Conservation (phyloP, 1,140 invertebrate genomes). For the Dreissena polymorpha region DNA sequence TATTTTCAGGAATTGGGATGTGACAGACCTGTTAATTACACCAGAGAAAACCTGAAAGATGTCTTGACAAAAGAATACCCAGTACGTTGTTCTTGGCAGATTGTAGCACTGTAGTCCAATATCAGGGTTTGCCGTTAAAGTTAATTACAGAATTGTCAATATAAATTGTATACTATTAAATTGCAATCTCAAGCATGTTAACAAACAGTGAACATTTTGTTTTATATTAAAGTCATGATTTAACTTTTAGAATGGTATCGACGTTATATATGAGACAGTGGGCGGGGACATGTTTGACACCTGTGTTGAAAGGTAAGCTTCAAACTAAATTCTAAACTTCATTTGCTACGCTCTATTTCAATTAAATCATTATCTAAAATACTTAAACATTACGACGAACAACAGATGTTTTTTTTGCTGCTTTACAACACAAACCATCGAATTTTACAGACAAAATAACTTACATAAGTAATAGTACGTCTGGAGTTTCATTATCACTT, state of each 20-base stretch:
- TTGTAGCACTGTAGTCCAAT: not conserved
- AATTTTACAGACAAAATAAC: too few species aligned
- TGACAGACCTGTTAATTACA: slow-evolving; percentile 79
- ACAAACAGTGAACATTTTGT: not conserved
- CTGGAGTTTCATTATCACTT: too few species aligned
- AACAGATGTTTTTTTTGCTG: too few species aligned
- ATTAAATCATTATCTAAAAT: too few species aligned
- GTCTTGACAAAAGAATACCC: slow-evolving; percentile 77
- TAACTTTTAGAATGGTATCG: slow-evolving; percentile 76
- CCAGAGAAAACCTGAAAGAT: slow-evolving; percentile 74
- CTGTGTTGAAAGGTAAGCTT: slow-evolving; percentile 74
- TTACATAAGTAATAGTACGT: too few species aligned
- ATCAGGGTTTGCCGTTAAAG: too few species aligned
- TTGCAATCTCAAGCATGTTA: too few species aligned
- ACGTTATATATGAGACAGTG: slow-evolving; percentile 79
- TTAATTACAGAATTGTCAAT: too few species aligned
- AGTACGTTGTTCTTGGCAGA: slow-evolving; percentile 56
- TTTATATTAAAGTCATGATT: not conserved
- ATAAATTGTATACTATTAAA: too few species aligned
- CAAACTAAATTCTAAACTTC: not conserved
- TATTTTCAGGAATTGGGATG: slow-evolving; percentile 74
- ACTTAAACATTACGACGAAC: too few species aligned
- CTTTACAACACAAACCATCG: too few species aligned
- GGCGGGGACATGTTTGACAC: slow-evolving; percentile 78
- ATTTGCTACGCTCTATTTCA: too few species aligned